Evolutionary conservation across 2,797 vertebrate genomes (phyloP).

Genomic region (Chanos chanos): DNA sequence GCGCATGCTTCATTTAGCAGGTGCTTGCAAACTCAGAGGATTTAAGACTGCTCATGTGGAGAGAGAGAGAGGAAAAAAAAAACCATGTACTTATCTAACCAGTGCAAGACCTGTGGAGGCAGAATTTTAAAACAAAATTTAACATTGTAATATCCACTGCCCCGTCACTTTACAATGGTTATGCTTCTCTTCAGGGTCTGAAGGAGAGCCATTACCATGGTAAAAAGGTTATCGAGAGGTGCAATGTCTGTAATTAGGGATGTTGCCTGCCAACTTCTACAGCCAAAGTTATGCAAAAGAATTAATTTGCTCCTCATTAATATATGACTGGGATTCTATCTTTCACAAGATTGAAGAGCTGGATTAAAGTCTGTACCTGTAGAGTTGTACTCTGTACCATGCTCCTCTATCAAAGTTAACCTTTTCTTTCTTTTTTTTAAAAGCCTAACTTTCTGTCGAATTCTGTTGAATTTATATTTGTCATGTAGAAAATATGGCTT

Average conservation of each 20-base stretch:
- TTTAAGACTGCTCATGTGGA: too few species aligned
- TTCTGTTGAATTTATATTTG: too few species aligned
- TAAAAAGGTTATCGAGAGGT: conserved; percentile 39
- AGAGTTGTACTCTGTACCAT: conserved; percentile 55
- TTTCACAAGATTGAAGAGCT: conserved; percentile 67
- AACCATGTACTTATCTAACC: too few species aligned
- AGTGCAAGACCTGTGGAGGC: too few species aligned
- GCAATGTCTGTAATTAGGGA: conserved; percentile 31
- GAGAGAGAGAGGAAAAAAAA: too few species aligned
- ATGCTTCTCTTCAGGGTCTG: too few species aligned
- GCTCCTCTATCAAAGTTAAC: conserved; percentile 59
- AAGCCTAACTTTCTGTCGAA: not conserved
- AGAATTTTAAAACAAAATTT: too few species aligned
- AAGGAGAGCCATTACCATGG: not conserved
- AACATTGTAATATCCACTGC: too few species aligned
- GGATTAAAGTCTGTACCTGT: conserved; percentile 62
- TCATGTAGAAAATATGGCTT: too few species aligned
- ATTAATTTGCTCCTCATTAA: conserved; percentile 55
- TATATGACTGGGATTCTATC: conserved; percentile 57
- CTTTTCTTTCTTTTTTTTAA: conserved; percentile 26
- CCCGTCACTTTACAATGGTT: too few species aligned
- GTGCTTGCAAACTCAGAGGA: too few species aligned
- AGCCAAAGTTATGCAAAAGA: conserved; percentile 50
- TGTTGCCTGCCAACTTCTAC: conserved; percentile 46
- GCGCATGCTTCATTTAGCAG: too few species aligned